phyloP scores from a whole-genome alignment of 2,888 invertebrate genomes.

The Rhagonycha lutea region DNA sequence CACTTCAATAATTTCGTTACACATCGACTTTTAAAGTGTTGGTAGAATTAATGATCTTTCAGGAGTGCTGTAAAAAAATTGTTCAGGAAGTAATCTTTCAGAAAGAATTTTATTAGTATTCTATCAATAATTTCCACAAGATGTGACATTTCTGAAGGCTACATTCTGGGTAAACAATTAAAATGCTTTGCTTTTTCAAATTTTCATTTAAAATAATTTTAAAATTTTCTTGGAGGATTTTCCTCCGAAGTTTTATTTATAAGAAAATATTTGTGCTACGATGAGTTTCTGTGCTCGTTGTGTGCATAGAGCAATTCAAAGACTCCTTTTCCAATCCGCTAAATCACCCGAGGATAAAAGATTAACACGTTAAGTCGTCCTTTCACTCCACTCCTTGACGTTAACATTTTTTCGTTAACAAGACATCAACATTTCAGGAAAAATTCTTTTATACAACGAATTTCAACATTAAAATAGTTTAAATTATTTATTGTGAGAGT shows the following conservation, averaged over 20 bases:
- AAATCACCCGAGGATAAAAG: slow-evolving; percentile 23
- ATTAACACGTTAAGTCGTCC: slow-evolving; percentile 13
- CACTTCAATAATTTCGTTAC: not conserved
- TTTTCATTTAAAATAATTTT: not conserved
- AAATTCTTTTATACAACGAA: slow-evolving; percentile 28
- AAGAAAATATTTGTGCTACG: not conserved
- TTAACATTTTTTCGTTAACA: slow-evolving; percentile 30
- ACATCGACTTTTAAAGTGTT: not conserved
- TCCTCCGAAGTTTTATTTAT: not conserved
- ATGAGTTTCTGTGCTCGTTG: not conserved
- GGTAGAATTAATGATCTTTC: not conserved
- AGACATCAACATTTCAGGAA: slow-evolving; percentile 30
- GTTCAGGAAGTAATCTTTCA: not conserved
- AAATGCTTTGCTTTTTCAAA: not conserved
- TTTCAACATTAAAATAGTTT: not conserved
- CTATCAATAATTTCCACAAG: too few species aligned
- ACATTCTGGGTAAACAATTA: not conserved
- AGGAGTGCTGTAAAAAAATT: not conserved
- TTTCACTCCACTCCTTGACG: slow-evolving; percentile 30
- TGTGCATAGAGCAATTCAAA: slow-evolving; percentile 1
- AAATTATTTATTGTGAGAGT: not conserved
- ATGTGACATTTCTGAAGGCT: not conserved
- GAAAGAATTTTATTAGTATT: not conserved
- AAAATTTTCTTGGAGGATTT: not conserved
- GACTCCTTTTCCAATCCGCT: slow-evolving; percentile 20